A percentile compares a stretch with the other conserved stretches of the same genome.
These are phyloP conservation scores for Ferrisia virgata DNA, from an alignment of 2,888 invertebrate genomes.

Conservation along the genomic window DNA sequence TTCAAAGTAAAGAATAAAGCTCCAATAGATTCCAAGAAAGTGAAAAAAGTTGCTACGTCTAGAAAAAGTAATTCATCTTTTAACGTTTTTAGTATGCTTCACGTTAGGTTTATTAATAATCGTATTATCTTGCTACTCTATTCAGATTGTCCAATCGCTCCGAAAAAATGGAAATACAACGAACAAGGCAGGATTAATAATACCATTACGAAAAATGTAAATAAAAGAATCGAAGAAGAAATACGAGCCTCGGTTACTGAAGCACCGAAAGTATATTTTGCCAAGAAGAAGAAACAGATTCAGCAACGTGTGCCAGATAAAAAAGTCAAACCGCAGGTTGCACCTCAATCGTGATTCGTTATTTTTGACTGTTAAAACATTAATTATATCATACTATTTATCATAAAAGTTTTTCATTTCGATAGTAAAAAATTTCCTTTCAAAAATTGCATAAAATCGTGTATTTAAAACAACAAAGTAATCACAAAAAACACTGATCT, in stretches of 20 bases:
- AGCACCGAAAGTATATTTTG: constrained; percentile 52
- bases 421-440: neutral
- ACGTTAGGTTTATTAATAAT: too few species aligned
- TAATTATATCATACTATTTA: neutral
- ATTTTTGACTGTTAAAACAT: neutral
- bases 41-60: constrained; percentile 20
- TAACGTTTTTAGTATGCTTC: constrained; percentile 4
- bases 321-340: neutral
- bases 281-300: constrained; percentile 49
- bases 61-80: constrained; percentile 34
- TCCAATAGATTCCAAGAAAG: constrained; percentile 37
- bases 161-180: constrained; percentile 61
- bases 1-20: constrained; percentile 46
- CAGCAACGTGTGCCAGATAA: constrained; percentile 39
- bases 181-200: constrained; percentile 65
- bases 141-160: constrained; percentile 64
- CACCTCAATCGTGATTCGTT: neutral
- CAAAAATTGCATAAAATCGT: neutral
- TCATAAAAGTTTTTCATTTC: neutral
- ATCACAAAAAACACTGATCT: neutral
- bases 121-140: too few species aligned
- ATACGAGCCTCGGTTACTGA: constrained; percentile 60
- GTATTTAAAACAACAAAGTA: neutral
- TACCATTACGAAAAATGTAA: constrained; percentile 67
- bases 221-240: constrained; percentile 66